Evolutionary conservation across 1,140 invertebrate genomes (phyloP).

Genomic region (Lordiphosa clarofinis): DNA sequence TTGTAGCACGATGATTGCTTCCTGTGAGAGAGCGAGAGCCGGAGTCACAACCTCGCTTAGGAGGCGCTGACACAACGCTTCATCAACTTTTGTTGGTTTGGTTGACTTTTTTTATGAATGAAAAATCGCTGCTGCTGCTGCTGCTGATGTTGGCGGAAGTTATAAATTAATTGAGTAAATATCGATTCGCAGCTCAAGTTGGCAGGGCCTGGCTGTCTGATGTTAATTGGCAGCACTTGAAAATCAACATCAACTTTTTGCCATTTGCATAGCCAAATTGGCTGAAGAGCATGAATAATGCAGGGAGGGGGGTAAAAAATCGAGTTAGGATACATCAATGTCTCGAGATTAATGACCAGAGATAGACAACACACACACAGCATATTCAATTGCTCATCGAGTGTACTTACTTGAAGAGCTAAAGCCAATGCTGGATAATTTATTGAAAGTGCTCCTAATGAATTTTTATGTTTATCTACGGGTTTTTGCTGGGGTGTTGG

Average conservation of each 20-base stretch:
- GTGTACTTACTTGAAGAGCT: conserved; percentile 38
- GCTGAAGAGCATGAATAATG: conserved; percentile 17
- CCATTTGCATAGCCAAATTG: conserved; percentile 72
- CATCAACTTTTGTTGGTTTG: conserved; percentile 49
- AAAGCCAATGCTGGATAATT: conserved; percentile 59
- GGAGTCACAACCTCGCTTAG: conserved; percentile 29
- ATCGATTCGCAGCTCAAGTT: conserved; percentile 56
- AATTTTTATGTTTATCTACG: conserved; percentile 49
- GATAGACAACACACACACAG: conserved; percentile 42
- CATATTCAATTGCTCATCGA: conserved; percentile 62
- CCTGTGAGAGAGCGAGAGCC: conserved; percentile 46
- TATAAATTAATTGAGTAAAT: conserved; percentile 78
- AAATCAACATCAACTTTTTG: conserved; percentile 43
- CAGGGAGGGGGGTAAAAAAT: conserved; percentile 1
- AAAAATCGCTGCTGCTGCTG: conserved; percentile 54
- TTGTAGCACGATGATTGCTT: conserved; percentile 77
- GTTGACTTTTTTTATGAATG: conserved; percentile 56
- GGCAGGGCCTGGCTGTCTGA: conserved; percentile 25
- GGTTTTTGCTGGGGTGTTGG: conserved; percentile 1
- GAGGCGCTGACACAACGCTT: conserved; percentile 65
- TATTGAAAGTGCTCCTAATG: conserved; percentile 64
- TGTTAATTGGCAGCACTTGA: conserved; percentile 71
- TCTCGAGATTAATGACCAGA: conserved; percentile 63
- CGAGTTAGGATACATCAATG: conserved; percentile 32
- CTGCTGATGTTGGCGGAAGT: conserved; percentile 54